Percentiles rank a stretch among this genome's conserved stretches.
Conservation (phyloP, 2,113 vertebrate genomes). For the Apaloderma vittatum region DNA sequence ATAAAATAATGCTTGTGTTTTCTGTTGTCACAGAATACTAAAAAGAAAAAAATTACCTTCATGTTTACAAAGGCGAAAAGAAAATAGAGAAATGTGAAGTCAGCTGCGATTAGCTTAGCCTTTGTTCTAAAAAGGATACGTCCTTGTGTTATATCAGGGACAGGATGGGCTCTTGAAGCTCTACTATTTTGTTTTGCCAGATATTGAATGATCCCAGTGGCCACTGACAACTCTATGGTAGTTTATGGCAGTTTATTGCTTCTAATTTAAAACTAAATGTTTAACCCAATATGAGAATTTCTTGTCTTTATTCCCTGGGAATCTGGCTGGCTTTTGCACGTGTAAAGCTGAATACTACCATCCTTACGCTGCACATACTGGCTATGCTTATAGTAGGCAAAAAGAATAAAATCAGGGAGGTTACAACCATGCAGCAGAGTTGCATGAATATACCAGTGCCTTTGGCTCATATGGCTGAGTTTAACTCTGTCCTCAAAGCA, state of each 20-base stretch:
- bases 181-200: conserved; percentile 15
- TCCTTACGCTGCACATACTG: not conserved
- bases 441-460: not conserved
- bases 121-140: conserved; percentile 54
- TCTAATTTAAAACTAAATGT: not conserved
- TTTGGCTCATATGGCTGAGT: not conserved
- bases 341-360: not conserved
- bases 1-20: conserved; percentile 62
- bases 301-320: not conserved
- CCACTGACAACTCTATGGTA: not conserved
- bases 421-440: not conserved
- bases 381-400: not conserved
- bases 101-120: conserved; percentile 21
- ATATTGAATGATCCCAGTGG: not conserved
- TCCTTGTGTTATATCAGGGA: conserved; percentile 8
- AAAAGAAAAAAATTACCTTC: conserved; percentile 58
- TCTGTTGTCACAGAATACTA: conserved; percentile 63
- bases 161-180: conserved; percentile 2
- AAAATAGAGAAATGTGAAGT: conserved; percentile 51
- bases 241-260: not conserved
- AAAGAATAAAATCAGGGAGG: not conserved
- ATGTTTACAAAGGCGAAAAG: conserved; percentile 41
- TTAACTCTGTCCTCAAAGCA: not conserved
- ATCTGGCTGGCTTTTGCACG: not conserved
- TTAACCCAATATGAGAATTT: not conserved